A percentile compares a stretch with the other conserved stretches of the same genome.
Evolutionary conservation across 2,113 vertebrate species (phyloP).

Genomic region (Manacus vitellinus): DNA sequence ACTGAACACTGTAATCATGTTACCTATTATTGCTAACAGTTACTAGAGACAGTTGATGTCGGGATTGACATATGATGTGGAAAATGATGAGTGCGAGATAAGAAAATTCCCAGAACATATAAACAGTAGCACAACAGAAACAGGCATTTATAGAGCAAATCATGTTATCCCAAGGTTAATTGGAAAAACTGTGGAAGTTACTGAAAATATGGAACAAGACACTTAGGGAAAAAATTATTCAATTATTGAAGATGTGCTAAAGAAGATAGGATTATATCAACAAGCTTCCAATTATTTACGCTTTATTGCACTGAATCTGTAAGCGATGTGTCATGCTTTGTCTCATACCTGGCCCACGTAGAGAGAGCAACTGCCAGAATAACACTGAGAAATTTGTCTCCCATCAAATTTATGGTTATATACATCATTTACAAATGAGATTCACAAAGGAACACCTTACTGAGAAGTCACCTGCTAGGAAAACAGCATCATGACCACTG

Average conservation of each 20-base stretch:
- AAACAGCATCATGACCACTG: neutral
- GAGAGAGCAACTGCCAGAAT: neutral
- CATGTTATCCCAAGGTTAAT: neutral
- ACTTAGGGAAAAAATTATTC: neutral
- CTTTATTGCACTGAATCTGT: neutral
- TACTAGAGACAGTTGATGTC: neutral
- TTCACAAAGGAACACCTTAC: neutral
- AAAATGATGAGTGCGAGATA: neutral
- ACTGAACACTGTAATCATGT: neutral
- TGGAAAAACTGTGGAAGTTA: neutral
- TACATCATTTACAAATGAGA: constrained; percentile 8
- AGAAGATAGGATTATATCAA: constrained; percentile 28
- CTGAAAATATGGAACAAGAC: neutral
- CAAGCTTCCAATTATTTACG: constrained; percentile 64
- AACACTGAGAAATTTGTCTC: constrained; percentile 4
- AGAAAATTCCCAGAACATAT: neutral
- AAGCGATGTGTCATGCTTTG: neutral
- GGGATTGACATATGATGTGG: neutral
- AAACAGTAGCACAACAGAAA: neutral
- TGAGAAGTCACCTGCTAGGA: constrained; percentile 28
- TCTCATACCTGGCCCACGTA: neutral
- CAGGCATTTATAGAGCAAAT: neutral
- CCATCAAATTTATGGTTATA: neutral
- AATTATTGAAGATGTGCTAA: constrained; percentile 45
- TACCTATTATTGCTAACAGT: neutral